These are phyloP conservation scores for Okapia johnstoni DNA, from an alignment of 2,113 vertebrate genomes.

Conservation along the genomic window DNA sequence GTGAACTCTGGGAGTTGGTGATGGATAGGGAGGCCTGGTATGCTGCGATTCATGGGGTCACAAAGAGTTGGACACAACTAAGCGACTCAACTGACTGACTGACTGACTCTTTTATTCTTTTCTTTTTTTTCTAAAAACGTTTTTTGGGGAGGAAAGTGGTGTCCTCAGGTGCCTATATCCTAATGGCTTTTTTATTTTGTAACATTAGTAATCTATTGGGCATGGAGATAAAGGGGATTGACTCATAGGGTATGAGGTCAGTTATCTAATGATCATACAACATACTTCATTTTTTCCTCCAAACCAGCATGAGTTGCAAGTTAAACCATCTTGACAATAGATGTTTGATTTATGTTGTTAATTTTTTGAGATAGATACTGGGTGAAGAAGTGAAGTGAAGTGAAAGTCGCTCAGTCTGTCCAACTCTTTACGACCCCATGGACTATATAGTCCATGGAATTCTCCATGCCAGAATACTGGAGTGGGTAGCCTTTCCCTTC, in stretches of 20 bases:
- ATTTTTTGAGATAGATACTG: neutral
- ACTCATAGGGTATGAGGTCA: neutral
- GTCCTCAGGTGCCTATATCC: neutral
- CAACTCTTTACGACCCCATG: neutral
- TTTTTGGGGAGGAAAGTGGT: neutral
- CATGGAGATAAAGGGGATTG: neutral
- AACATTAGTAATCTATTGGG: neutral
- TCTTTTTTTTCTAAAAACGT: neutral
- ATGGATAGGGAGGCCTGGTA: neutral
- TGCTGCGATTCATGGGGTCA: rapidly evolving
- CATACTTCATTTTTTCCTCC: neutral
- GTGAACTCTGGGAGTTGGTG: neutral
- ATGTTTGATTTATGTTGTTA: neutral
- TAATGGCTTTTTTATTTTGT: neutral
- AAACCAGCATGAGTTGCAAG: neutral
- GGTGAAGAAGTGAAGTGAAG: neutral
- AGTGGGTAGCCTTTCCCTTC: neutral
- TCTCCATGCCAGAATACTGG: neutral
- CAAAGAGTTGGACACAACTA: neutral
- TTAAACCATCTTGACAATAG: neutral
- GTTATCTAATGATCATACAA: neutral
- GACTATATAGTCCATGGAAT: neutral
- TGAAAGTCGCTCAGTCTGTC: neutral
- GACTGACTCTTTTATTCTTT: neutral
- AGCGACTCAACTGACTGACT: neutral